These are phyloP conservation scores for Eudemis profundana DNA, from an alignment of 2,888 invertebrate species.

Conservation along the genomic window DNA sequence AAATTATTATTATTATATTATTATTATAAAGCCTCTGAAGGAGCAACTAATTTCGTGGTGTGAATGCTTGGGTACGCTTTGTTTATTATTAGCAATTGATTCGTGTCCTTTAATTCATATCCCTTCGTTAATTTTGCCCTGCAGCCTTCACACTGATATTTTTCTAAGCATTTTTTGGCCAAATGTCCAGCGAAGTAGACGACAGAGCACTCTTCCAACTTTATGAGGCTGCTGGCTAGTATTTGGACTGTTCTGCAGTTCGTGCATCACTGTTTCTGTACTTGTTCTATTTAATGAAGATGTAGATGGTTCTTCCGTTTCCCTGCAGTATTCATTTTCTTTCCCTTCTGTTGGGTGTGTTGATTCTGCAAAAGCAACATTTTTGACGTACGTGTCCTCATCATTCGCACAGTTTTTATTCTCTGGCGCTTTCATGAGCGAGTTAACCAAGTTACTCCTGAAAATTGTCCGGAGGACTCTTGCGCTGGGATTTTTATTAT, in stretches of 20 bases:
- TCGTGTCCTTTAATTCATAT: background rate
- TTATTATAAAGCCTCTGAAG: no score
- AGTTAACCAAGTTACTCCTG: background rate
- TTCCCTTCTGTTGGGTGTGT: background rate
- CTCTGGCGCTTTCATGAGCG: background rate
- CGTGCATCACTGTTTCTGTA: background rate
- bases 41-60: background rate
- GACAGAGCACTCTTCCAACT: background rate
- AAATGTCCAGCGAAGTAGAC: background rate
- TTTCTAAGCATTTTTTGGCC: background rate
- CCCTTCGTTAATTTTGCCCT: background rate
- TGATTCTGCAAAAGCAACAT: background rate
- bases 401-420: background rate
- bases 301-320: background rate
- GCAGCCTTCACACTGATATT: background rate
- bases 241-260: background rate
- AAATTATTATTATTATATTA: no score
- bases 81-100: background rate
- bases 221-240: background rate
- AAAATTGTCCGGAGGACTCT: background rate
- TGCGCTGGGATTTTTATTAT: constrained; percentile 1
- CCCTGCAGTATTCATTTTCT: background rate
- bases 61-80: background rate
- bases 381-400: background rate
- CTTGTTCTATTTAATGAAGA: background rate